Evolutionary conservation across 30 jellyfish, hydroid and myxozoan genomes (phyloP), one percentile per base, ranked within the genome.

Genomic region (Sanderia malayensis): DNA sequence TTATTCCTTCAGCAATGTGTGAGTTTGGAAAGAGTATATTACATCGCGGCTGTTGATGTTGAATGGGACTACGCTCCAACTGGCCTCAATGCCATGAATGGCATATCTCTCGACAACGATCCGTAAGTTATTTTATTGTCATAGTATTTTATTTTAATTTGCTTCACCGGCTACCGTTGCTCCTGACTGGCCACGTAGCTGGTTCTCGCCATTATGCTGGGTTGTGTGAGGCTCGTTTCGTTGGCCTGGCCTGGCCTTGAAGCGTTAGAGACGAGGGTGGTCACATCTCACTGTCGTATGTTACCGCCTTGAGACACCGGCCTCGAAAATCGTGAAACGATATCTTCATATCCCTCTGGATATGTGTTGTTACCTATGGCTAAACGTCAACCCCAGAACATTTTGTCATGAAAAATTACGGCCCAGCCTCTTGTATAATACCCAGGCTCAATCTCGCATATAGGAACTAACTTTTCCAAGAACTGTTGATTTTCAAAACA

Each of bases 41-140:
- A 57, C 74, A 80, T 80, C 6, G 92, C 80, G 7, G 84, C 92
- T 0, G 73, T 80, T 19, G 79, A 80, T 61, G 79, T 70, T 17
- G 63, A 68, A 4, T 80, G 92, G 92, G 92, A 80, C 49, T 80
- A 80, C 74, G 92, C 84, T 0, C 92, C 92, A 1, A 34, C 80
- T 0, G 92, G 84, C 13, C 11, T 27, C 21, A 69, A 80, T 41
- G 64, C 64, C 29, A 80, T 20, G 47, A 67, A 58, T 6, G 84
- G 84, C 45, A 21, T 31, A 2, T 24, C 27, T 27, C 55, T 80
- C 41, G 92, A 80, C 67, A 44, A 44, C 0, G 92, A 80, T 20
- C 73, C 32, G 92, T 80, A 34, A 68, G 89, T 65, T 18, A 2
- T 19, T n/a, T n/a, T n/a, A n/a, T n/a, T n/a, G n/a, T n/a, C n/a